Conservation (phyloP, 2,888 invertebrate species). For the Coelopa pilipes region DNA sequence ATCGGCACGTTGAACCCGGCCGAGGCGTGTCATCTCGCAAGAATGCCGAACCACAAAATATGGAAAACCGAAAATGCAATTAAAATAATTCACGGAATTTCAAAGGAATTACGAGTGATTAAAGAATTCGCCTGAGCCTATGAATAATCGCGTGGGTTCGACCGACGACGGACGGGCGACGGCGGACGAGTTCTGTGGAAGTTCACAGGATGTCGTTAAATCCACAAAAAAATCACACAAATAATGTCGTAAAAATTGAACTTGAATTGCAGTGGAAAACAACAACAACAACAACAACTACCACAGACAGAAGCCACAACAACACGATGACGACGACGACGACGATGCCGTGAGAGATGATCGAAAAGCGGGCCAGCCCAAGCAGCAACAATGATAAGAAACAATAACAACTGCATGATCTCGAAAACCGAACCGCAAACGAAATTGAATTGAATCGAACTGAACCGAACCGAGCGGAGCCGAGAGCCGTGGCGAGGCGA, state of each 20-base stretch:
- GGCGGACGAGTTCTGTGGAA: slow-evolving; percentile 3
- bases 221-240: background rate
- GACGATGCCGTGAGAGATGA: too few species aligned
- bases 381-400: slow-evolving; percentile 34
- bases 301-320: too few species aligned
- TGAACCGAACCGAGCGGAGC: slow-evolving; percentile 29
- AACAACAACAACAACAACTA: slow-evolving; percentile 24
- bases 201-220: slow-evolving; percentile 28
- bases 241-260: slow-evolving; percentile 20
- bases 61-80: too few species aligned
- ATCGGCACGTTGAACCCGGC: too few species aligned
- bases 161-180: too few species aligned
- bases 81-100: too few species aligned
- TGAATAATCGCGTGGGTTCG: background rate
- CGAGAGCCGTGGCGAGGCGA: slow-evolving; percentile 15
- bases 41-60: background rate
- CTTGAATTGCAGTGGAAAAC: slow-evolving; percentile 24
- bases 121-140: background rate
- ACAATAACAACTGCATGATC: slow-evolving; percentile 28
- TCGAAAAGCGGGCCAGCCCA: too few species aligned
- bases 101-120: too few species aligned
- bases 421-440: slow-evolving; percentile 11
- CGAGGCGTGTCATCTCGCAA: background rate
- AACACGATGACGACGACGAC: background rate
- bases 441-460: slow-evolving; percentile 12